A percentile compares a stretch with the other conserved stretches of the same genome.
Conservation (phyloP, 2,888 invertebrate genomes). For the Aporophyla nigra region DNA sequence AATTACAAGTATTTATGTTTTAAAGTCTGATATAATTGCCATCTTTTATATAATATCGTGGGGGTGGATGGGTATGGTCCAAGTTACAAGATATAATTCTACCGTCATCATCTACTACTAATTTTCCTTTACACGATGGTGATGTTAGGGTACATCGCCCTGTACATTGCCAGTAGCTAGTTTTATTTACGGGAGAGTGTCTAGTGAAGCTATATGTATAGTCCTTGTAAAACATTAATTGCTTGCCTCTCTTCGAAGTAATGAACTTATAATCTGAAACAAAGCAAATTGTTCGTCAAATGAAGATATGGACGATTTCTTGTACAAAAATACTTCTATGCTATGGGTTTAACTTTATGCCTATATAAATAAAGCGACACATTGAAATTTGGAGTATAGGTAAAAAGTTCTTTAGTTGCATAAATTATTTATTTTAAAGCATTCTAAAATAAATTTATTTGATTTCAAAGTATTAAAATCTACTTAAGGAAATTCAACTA, state of each 20-base stretch:
- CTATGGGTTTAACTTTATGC: background rate
- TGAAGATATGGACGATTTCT: background rate
- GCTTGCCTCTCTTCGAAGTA: constrained; percentile 19
- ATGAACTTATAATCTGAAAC: constrained; percentile 22
- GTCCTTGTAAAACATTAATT: constrained; percentile 12
- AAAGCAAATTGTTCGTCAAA: background rate
- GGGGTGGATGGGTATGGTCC: constrained; percentile 27
- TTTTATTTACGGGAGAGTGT: background rate
- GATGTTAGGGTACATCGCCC: background rate
- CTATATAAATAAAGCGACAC: background rate
- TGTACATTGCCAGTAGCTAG: constrained; percentile 25
- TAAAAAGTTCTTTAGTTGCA: background rate
- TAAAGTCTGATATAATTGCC: constrained; percentile 26
- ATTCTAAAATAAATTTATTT: too few relatives aligned
- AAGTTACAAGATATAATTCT: background rate
- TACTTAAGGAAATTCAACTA: too few relatives aligned
- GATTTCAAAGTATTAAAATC: too few relatives aligned
- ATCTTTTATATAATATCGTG: constrained; percentile 22
- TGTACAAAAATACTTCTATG: background rate
- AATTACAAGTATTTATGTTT: too few relatives aligned
- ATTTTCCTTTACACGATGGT: constrained; percentile 4
- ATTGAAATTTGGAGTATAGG: background rate
- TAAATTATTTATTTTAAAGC: background rate
- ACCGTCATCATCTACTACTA: background rate
- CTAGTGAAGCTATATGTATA: constrained; percentile 26